Evolutionary conservation across 2,888 invertebrate species (phyloP).

Genomic region (Ferdinandea cuprea): DNA sequence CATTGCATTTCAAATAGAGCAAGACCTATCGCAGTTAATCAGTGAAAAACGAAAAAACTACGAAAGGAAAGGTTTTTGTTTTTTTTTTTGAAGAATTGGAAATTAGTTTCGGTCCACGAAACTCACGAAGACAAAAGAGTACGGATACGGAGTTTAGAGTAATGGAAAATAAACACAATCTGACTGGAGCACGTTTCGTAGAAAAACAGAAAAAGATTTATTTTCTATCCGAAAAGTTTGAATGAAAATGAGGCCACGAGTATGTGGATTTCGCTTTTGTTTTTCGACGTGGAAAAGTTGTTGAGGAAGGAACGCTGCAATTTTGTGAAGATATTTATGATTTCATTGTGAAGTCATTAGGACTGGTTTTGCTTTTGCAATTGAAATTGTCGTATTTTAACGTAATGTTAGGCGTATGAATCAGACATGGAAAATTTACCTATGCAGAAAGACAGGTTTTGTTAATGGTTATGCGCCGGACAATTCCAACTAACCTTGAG

Average conservation of each 20-base stretch:
- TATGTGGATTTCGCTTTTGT: constrained; percentile 24
- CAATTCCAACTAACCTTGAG: too few species aligned
- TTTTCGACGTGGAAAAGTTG: not conserved
- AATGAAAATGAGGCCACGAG: constrained; percentile 33
- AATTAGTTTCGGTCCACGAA: constrained; percentile 69
- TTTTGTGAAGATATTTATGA: not conserved
- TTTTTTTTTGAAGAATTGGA: constrained; percentile 42
- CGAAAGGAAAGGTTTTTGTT: constrained; percentile 48
- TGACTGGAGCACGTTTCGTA: not conserved
- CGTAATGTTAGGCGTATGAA: too few species aligned
- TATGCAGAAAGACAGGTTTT: too few species aligned
- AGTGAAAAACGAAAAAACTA: constrained; percentile 40
- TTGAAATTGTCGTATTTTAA: too few species aligned
- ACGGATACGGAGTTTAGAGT: not conserved
- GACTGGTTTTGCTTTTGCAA: not conserved
- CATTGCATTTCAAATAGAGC: constrained; percentile 67
- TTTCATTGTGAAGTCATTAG: not conserved
- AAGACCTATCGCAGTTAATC: constrained; percentile 59
- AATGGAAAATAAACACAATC: constrained; percentile 7
- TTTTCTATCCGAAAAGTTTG: constrained; percentile 18
- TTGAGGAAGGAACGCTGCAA: not conserved
- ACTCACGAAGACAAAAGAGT: constrained; percentile 60
- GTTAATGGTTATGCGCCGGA: too few species aligned
- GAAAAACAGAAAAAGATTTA: constrained; percentile 22
- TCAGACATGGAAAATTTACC: too few species aligned